These are phyloP conservation scores for Rhabdomys dilectus DNA, from an alignment of 2,113 vertebrate species.

Conservation along the genomic window DNA sequence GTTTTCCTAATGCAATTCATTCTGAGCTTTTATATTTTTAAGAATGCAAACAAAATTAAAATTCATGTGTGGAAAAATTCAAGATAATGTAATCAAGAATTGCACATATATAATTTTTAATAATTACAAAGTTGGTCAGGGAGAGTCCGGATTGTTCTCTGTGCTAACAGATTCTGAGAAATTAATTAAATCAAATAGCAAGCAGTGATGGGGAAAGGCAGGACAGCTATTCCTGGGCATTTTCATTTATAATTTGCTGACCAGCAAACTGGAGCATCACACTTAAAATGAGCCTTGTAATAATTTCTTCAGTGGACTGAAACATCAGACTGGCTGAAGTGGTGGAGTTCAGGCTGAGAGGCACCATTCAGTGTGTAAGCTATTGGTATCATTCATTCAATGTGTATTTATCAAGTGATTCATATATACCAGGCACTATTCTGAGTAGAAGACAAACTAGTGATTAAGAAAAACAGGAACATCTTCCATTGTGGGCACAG, in stretches of 20 bases:
- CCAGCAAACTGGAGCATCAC: not conserved
- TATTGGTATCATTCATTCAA: not conserved
- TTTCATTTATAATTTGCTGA: conserved; percentile 40
- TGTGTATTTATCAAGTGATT: not conserved
- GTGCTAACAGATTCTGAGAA: not conserved
- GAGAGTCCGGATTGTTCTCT: conserved; percentile 37
- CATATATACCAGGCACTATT: not conserved
- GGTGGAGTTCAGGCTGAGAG: not conserved
- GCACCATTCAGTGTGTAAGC: not conserved
- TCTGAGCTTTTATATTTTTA: conserved; percentile 58
- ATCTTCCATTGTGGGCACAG: not conserved
- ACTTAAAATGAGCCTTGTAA: conserved; percentile 21
- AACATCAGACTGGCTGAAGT: not conserved
- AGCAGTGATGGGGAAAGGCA: not conserved
- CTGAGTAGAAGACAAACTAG: not conserved
- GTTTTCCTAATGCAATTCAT: conserved; percentile 60
- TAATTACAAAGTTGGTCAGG: conserved; percentile 49
- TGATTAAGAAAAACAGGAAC: not conserved
- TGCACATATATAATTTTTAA: conserved; percentile 21
- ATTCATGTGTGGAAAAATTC: conserved; percentile 56
- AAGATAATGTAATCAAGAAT: conserved; percentile 70
- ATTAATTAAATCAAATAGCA: conserved; percentile 42
- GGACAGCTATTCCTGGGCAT: conserved; percentile 39
- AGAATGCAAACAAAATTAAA: conserved; percentile 68
- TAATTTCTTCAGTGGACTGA: conserved; percentile 36